A percentile compares a stretch with the other conserved stretches of the same genome.
Evolutionary conservation across 2,797 vertebrate genomes (phyloP).

Genomic region (Clarias laeviceps): DNA sequence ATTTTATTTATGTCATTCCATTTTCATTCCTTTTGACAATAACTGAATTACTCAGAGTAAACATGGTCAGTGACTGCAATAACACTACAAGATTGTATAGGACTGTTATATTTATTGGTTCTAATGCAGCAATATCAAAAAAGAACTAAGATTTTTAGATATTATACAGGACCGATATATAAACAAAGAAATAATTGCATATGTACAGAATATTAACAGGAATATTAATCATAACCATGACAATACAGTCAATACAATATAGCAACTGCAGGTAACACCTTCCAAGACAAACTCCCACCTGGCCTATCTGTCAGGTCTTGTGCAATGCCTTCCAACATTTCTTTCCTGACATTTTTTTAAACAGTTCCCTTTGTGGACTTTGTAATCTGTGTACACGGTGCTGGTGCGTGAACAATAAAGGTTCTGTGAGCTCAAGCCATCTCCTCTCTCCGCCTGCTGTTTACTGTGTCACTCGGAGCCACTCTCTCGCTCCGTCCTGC

Average conservation of each 20-base stretch:
- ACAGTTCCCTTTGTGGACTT: conserved; percentile 30
- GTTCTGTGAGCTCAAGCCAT: conserved; percentile 53
- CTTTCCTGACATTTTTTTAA: conserved; percentile 7
- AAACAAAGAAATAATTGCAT: not conserved
- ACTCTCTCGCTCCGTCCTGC: conserved; percentile 49
- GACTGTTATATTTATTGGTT: conserved; percentile 27
- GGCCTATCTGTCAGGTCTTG: conserved; percentile 1
- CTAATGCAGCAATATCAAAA: conserved; percentile 34
- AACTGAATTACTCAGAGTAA: conserved; percentile 42
- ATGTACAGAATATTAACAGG: not conserved
- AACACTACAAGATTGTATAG: conserved; percentile 21
- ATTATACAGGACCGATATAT: conserved; percentile 5
- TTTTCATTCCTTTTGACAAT: conserved; percentile 40
- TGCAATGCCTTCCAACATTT: conserved; percentile 27
- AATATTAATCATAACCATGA: not conserved
- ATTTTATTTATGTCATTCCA: conserved; percentile 35
- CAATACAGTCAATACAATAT: not conserved
- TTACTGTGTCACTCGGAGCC: conserved; percentile 60
- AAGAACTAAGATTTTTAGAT: not conserved
- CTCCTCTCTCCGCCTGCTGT: conserved; percentile 55
- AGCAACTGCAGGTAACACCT: conserved; percentile 6
- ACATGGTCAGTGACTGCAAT: conserved; percentile 35
- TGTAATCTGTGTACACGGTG: conserved; percentile 50
- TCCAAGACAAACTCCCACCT: conserved; percentile 15
- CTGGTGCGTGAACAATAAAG: conserved; percentile 55